Base-by-base conservation (phyloP, 2,797 vertebrate species). In the Gadopsis marmoratus region DNA sequence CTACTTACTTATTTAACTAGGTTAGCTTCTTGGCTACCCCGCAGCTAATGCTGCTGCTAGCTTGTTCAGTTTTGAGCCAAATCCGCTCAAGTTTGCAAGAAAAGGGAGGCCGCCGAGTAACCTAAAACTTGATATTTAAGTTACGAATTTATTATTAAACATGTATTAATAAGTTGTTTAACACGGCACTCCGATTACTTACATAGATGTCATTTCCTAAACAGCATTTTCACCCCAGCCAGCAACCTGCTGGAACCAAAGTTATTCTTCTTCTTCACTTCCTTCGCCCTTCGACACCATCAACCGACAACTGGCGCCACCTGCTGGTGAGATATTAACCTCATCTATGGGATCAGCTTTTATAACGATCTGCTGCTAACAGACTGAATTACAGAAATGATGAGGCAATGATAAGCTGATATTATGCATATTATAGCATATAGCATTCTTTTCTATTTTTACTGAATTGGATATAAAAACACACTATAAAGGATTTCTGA, bases 141-240 rank as follows among this genome's bases (percentile, higher is more conserved):
- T 11, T 0, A 3, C 4, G 3, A 5, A 3, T 16, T 7, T 0
- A 17, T 50, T 0, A 16, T 5, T 10, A 6, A 60, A 64, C 2
- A 4, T 1, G 29, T 33, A 39, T n/a, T 6, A 16, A 26, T 7
- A 4, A 0, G 45, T 1, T 0, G 11, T 21, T 45, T 21, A 12
- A 26, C 5, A n/a, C 1, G 5, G 1, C 7, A 1, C 17, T 41
- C 9, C 1, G 9, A 26, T 68, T 81, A 91, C 86, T 92, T 62
- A 89, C 88, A 51, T 33, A 71, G 83, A 73, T 86, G 86, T 74
- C 87, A 84, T 76, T 82, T 75, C 62, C 68, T 73, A 10, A 60
- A 21, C 81, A 67, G 56, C 87, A 90, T 88, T 56, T 81, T 84
- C 61, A 4, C 41, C 67, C 48, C 1, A n/a, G 59, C 51, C 55